Percentiles rank a stretch among this genome's conserved stretches.
Conservation (phyloP, 2,113 vertebrate species). For the Oophaga pumilio region DNA sequence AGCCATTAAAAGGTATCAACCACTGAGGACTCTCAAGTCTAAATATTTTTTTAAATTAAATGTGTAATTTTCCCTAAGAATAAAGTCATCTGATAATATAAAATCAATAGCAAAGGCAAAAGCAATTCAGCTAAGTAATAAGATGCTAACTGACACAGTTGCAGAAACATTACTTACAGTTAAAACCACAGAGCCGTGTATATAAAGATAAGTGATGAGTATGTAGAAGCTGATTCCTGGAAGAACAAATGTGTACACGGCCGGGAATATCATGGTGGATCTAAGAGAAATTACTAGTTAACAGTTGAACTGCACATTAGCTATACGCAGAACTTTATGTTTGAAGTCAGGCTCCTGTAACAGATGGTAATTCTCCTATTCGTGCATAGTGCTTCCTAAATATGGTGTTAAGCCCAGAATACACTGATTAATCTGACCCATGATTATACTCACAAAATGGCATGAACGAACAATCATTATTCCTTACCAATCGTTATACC, state of each 20-base stretch:
- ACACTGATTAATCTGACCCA: neutral
- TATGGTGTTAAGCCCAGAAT: neutral
- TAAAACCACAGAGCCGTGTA: neutral
- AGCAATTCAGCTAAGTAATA: neutral
- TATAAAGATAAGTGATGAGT: neutral
- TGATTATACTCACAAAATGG: neutral
- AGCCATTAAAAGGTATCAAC: too few species aligned
- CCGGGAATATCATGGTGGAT: neutral
- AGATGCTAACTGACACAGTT: neutral
- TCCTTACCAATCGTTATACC: too few species aligned
- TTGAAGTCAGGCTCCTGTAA: neutral
- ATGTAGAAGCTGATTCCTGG: neutral
- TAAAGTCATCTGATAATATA: neutral
- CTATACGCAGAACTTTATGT: neutral
- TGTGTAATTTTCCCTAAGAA: neutral
- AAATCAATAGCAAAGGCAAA: neutral
- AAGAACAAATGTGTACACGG: neutral
- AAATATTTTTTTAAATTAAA: too few species aligned
- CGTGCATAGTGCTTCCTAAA: neutral
- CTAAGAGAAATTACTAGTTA: neutral
- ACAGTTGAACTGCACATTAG: neutral
- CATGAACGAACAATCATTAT: too few species aligned
- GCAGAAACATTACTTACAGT: constrained; percentile 2
- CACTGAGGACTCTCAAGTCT: too few species aligned
- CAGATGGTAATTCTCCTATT: neutral